Percentiles rank a stretch among this genome's conserved stretches.
These are phyloP conservation scores for Sciurus carolinensis DNA, from an alignment of 2,797 vertebrate species.

Conservation along the genomic window DNA sequence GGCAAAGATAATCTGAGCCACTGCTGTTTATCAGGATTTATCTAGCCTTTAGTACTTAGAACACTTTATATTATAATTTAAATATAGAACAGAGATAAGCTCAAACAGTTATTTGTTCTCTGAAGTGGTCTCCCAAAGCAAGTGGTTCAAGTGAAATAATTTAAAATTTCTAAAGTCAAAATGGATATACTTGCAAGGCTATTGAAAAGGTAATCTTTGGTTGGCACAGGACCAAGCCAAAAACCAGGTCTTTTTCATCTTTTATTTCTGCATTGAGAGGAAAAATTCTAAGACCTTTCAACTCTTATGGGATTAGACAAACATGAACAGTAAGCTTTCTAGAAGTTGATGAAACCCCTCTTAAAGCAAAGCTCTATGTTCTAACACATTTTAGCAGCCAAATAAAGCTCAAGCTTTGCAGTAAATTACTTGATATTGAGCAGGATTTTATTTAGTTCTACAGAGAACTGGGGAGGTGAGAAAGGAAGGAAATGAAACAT, in stretches of 20 bases:
- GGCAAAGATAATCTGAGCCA: slow-evolving; percentile 43
- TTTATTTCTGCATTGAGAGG: slow-evolving; percentile 49
- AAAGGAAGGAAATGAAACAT: not conserved
- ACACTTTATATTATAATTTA: slow-evolving; percentile 57
- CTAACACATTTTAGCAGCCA: not conserved
- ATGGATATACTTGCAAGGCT: slow-evolving; percentile 52
- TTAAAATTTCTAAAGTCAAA: slow-evolving; percentile 67
- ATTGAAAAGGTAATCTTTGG: slow-evolving; percentile 51
- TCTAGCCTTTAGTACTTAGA: slow-evolving; percentile 51
- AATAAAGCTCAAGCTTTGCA: slow-evolving; percentile 44
- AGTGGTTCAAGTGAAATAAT: slow-evolving; percentile 57
- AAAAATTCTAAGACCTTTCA: slow-evolving; percentile 59
- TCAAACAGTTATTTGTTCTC: slow-evolving; percentile 52
- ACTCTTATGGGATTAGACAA: slow-evolving; percentile 31
- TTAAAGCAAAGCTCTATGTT: slow-evolving; percentile 16
- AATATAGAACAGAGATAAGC: slow-evolving; percentile 52
- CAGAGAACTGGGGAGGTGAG: not conserved
- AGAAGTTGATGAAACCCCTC: not conserved
- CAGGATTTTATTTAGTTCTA: slow-evolving; percentile 30
- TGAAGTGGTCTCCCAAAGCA: slow-evolving; percentile 55
- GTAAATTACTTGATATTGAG: not conserved
- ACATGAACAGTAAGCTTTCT: slow-evolving; percentile 58
- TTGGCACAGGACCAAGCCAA: not conserved
- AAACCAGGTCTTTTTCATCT: not conserved
- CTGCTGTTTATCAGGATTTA: slow-evolving; percentile 65